Evolutionary conservation across 2,888 invertebrate genomes (phyloP).

Genomic region (Frankliniella intonsa): DNA sequence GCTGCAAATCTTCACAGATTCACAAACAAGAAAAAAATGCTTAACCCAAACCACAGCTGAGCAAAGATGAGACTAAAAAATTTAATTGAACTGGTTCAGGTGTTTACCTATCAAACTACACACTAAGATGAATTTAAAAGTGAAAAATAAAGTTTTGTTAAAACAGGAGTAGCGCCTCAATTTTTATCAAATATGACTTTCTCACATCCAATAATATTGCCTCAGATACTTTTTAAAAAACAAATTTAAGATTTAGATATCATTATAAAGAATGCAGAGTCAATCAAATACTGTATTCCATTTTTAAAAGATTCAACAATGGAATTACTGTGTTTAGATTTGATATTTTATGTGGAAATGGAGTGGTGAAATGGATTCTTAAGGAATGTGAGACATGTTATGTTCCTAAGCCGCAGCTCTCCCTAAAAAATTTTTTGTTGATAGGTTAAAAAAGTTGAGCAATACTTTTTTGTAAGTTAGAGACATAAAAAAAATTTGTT

Average conservation of each 20-base stretch:
- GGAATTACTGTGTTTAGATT: too few species aligned
- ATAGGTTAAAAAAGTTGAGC: background rate
- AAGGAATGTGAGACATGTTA: background rate
- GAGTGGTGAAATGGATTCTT: too few species aligned
- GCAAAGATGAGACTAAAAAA: background rate
- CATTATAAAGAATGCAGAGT: background rate
- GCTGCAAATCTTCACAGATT: background rate
- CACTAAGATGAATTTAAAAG: background rate
- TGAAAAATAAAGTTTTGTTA: background rate
- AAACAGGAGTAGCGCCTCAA: background rate
- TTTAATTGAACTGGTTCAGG: slow-evolving; percentile 12
- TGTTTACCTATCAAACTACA: background rate
- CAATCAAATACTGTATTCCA: background rate
- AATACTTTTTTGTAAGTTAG: background rate
- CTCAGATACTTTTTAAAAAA: background rate
- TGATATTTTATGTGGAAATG: too few species aligned
- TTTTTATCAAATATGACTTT: background rate
- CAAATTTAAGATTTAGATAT: background rate
- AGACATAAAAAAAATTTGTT: background rate
- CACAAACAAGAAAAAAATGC: background rate
- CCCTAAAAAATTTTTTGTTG: background rate
- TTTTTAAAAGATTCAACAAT: too few species aligned
- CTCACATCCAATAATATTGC: background rate
- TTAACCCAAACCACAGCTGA: background rate
- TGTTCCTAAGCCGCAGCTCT: background rate